Evolutionary conservation across 2,797 vertebrate species (phyloP).

Genomic region (Enteromius trimaculatus): DNA sequence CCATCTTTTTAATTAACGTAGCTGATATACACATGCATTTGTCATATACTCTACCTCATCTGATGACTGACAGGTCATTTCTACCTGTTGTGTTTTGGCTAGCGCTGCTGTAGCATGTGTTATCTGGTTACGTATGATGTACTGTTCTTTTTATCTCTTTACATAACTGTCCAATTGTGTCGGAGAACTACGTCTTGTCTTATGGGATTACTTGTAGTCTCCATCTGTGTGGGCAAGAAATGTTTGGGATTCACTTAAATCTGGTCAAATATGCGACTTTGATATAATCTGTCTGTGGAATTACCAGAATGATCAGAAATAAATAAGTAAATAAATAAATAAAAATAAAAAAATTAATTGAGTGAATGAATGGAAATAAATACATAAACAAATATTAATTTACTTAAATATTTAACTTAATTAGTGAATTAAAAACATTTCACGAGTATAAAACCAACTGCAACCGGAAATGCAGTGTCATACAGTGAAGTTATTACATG

Average conservation of each 20-base stretch:
- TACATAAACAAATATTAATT: not conserved
- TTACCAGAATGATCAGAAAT: not conserved
- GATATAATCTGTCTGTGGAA: constrained; percentile 20
- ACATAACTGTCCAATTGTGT: constrained; percentile 36
- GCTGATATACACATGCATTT: not conserved
- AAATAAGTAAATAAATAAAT: not conserved
- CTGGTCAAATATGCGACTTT: constrained; percentile 11
- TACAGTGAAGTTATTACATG: not conserved
- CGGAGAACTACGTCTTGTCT: constrained; percentile 26
- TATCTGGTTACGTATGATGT: constrained; percentile 30
- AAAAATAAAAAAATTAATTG: not conserved
- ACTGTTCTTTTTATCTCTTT: constrained; percentile 33
- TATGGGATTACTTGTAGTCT: not conserved
- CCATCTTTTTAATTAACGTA: not conserved
- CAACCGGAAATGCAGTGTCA: not conserved
- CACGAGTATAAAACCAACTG: not conserved
- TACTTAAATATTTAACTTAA: too few species aligned
- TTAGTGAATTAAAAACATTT: not conserved
- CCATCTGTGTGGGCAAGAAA: constrained; percentile 4
- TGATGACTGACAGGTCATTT: constrained; percentile 14
- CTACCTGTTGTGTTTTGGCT: not conserved
- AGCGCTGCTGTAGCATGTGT: constrained; percentile 1
- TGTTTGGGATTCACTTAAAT: constrained; percentile 8
- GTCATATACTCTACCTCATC: not conserved
- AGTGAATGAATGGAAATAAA: not conserved